Evolutionary conservation across 1,140 invertebrate species (phyloP), one percentile per base, ranked within the genome.

Genomic region (Oppia nitens): DNA sequence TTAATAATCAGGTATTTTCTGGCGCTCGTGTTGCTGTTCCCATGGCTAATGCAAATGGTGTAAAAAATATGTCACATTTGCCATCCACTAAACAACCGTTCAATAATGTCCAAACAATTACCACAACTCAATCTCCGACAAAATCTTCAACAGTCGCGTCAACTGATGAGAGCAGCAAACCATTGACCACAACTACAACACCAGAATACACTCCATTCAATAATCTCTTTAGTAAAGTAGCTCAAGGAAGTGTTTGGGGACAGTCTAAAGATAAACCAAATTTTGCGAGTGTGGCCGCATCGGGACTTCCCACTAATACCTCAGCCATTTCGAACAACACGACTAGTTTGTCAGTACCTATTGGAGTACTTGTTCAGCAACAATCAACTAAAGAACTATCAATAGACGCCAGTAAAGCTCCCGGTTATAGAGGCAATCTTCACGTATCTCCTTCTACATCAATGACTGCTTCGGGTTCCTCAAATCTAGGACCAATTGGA

Each of bases 191-290:
- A 1, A 24, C 59, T 17, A 47, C 60, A n/a, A 63, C 63, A 2
- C 50, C 78, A 17, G 82, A 85, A 62, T 89, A 88, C 69, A 84
- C 84, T 1, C 75, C 87, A 4, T 88, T 89, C 64, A 83, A 84
- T 64, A 81, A 84, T 66, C 75, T 75, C 1, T 82, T 82, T 63
- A 77, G 77, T 53, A 80, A 80, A 68, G 69, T 74, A 26, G 75
- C 78, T 24, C 78, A 81, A 62, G 77, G 79, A 60, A 75, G 77
- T 4, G 77, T 81, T 71, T 79, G 80, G 76, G 76, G 76, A n/a
- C 73, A 76, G 68, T 83, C 81, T 67, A 79, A 77, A 65, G 79
- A 78, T 67, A 78, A 77, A 62, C 79, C 80, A 70, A 83, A 84
- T 68, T 84, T 84, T 72, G 82, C 83, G 6, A 80, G 79, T 56